Conservation (phyloP, 2,888 invertebrate species). For the Sepiola atlantica region DNA sequence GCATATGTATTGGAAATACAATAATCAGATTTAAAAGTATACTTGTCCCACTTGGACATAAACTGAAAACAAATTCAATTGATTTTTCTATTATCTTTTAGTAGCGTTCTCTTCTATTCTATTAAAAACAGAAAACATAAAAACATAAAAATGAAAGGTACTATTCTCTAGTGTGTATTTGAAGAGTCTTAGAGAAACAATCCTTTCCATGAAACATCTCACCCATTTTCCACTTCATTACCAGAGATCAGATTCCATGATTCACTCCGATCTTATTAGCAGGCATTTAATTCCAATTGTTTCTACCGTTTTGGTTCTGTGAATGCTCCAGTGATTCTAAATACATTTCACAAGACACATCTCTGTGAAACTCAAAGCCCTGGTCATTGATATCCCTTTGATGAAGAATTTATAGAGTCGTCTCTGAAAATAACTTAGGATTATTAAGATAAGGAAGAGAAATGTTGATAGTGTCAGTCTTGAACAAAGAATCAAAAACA, state of each 20-base stretch:
- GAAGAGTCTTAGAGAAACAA: conserved; percentile 11
- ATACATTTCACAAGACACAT: neutral
- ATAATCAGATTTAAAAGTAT: neutral
- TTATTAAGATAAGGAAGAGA: neutral
- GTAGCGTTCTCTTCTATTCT: neutral
- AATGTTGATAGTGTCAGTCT: neutral
- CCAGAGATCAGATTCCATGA: neutral
- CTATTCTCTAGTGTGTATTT: neutral
- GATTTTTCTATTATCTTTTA: neutral
- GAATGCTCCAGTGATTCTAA: neutral
- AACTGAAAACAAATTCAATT: neutral
- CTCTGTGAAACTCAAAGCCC: neutral
- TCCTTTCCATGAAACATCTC: neutral
- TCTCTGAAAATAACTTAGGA: neutral
- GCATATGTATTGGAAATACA: neutral
- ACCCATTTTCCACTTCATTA: neutral
- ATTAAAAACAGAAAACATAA: neutral
- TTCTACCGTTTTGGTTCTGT: neutral
- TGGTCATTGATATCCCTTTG: neutral
- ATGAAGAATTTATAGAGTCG: neutral
- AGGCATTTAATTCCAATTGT: conserved; percentile 32
- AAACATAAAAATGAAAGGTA: neutral
- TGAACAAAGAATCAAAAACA: neutral
- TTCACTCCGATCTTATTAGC: neutral
- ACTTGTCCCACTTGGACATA: neutral